Evolutionary conservation across 2,888 invertebrate genomes (phyloP), one percentile per base, ranked within the genome.

Genomic region (Thymelicus acteon): DNA sequence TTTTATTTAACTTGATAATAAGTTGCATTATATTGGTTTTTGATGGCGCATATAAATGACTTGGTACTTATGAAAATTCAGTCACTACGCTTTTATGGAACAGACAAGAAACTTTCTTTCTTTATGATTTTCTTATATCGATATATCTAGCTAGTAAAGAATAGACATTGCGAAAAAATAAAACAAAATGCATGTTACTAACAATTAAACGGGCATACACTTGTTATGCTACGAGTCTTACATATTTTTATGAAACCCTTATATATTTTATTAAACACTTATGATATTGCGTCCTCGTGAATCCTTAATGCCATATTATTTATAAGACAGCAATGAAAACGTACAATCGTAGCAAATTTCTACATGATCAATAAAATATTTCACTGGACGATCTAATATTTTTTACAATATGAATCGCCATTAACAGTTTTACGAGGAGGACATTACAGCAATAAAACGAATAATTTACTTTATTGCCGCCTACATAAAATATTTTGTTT

Each of bases 251-350:
- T 44, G 12, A 10, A 44, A 54, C 60, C 68, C 52, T 64, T 64
- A 49, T 67, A 65, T 71, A 72, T 71, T 72, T 60, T 65, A 67
- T 69, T 37, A 58, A 61, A 52, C 15, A 61, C 44, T 19, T 24
- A 47, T 49, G 74, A 74, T 85, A 90, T 92, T 92, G 91, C 92
- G 91, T 88, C 91, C 81, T 89, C 90, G 91, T 92, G 92, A 92
- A 92, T 92, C 91, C 91, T 92, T 83, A 92, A 92, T 92, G 91
- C 88, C 88, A 73, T 73, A 72, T 74, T 52, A 64, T 31, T 31
- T 15, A 71, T 37, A 31, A 71, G 65, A 70, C 57, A 64, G 40
- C 67, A 67, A 48, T 65, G 62, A 57, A 61, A 60, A 78, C 75
- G 75, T 78, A 78, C 78, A 74, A 62, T 70, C 44, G 47, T 19